Evolutionary conservation across 1,140 invertebrate species (phyloP).

Genomic region (Himalopsyche phryganea): DNA sequence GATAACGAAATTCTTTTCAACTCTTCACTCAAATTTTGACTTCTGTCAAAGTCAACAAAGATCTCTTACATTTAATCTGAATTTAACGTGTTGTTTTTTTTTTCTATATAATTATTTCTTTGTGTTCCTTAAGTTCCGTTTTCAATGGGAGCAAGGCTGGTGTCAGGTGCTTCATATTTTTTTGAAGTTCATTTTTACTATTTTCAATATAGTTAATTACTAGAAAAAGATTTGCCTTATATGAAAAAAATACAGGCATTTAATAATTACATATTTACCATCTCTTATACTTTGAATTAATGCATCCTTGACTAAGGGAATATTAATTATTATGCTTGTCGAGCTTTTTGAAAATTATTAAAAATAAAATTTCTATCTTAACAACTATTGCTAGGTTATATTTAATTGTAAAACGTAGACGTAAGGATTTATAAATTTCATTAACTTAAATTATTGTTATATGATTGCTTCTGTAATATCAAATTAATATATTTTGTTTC

Average conservation of each 20-base stretch:
- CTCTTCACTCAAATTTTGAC: too few relatives aligned
- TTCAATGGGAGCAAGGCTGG: constrained; percentile 10
- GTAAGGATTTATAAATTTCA: background rate
- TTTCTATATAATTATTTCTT: background rate
- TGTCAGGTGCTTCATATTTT: constrained; percentile 30
- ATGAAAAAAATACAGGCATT: constrained; percentile 26
- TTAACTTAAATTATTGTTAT: constrained; percentile 4
- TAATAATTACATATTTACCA: constrained; percentile 20
- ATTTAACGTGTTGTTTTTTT: constrained; percentile 3
- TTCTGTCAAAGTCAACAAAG: too few relatives aligned
- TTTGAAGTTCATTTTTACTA: background rate
- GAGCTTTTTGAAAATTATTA: constrained; percentile 34
- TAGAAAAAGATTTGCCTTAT: constrained; percentile 30
- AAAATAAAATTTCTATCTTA: constrained; percentile 25
- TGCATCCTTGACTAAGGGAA: constrained; percentile 26
- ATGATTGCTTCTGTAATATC: constrained; percentile 1
- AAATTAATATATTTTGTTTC: constrained; percentile 30
- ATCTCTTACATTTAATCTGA: background rate
- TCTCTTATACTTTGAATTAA: constrained; percentile 28
- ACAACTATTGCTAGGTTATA: constrained; percentile 31
- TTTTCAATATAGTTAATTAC: constrained; percentile 8
- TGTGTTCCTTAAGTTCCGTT: background rate
- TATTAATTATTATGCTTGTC: constrained; percentile 31
- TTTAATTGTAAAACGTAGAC: constrained; percentile 13
- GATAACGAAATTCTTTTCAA: too few relatives aligned